phyloP scores from a whole-genome alignment of 2,888 invertebrate species.

The Phytoseiulus persimilis region DNA sequence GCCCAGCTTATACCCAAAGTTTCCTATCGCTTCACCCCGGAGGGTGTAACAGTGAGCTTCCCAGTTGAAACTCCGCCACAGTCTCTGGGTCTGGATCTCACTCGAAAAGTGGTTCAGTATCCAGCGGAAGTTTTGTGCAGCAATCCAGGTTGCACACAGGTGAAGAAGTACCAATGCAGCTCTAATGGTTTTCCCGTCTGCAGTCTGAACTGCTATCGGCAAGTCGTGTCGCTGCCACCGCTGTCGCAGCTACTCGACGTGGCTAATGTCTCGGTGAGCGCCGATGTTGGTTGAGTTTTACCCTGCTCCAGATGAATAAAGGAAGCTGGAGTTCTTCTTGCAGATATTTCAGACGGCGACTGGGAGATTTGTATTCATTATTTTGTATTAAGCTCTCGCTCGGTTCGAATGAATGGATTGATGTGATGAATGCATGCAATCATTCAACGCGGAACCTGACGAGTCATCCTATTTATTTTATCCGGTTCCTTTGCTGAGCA shows the following conservation, averaged over 20 bases:
- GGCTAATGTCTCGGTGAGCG: neutral
- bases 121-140: neutral
- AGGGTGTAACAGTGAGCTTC: slow-evolving; percentile 22
- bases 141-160: slow-evolving; percentile 12
- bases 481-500: no score
- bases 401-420: no score
- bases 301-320: no score
- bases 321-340: no score
- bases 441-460: no score
- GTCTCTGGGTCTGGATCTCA: slow-evolving; percentile 11
- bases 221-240: neutral
- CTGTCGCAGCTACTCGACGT: slow-evolving; percentile 19
- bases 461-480: no score
- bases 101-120: slow-evolving; percentile 13
- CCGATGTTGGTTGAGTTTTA: neutral
- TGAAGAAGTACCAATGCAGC: slow-evolving; percentile 31
- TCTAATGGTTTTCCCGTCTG: slow-evolving; percentile 22
- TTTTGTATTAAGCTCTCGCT: no score
- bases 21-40: neutral
- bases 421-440: no score
- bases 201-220: slow-evolving; percentile 28
- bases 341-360: no score
- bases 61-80: slow-evolving; percentile 21
- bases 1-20: slow-evolving; percentile 18
- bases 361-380: no score